Evolutionary conservation across 2,113 vertebrate species (phyloP).

Genomic region (Petromus typicus): DNA sequence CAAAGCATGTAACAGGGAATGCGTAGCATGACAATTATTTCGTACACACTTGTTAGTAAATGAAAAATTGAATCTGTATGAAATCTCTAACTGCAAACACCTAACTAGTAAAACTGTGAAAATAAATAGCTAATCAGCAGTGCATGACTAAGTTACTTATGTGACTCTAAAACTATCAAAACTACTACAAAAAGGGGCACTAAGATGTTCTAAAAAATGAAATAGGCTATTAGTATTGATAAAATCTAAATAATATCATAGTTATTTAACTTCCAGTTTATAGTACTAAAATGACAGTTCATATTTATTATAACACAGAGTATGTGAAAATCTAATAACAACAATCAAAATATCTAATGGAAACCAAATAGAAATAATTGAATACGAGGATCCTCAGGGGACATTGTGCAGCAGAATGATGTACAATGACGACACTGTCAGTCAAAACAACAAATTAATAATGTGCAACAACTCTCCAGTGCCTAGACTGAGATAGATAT

Average conservation of each 20-base stretch:
- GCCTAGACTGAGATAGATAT: fast-evolving
- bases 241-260: background rate
- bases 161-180: background rate
- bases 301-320: background rate
- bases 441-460: background rate
- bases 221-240: background rate
- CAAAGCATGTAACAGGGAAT: background rate
- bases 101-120: background rate
- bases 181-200: background rate
- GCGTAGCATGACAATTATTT: background rate
- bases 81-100: background rate
- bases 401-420: background rate
- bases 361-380: background rate
- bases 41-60: background rate
- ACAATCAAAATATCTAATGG: background rate
- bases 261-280: background rate
- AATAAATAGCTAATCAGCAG: background rate
- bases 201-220: background rate
- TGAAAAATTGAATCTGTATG: background rate
- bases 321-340: background rate
- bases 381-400: background rate
- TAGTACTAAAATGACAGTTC: background rate
- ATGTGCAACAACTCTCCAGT: background rate
- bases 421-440: background rate
- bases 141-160: background rate